Evolutionary conservation across 1,140 invertebrate genomes (phyloP), one percentile per base, ranked within the genome.

Genomic region (Ganaspis sp.): DNA sequence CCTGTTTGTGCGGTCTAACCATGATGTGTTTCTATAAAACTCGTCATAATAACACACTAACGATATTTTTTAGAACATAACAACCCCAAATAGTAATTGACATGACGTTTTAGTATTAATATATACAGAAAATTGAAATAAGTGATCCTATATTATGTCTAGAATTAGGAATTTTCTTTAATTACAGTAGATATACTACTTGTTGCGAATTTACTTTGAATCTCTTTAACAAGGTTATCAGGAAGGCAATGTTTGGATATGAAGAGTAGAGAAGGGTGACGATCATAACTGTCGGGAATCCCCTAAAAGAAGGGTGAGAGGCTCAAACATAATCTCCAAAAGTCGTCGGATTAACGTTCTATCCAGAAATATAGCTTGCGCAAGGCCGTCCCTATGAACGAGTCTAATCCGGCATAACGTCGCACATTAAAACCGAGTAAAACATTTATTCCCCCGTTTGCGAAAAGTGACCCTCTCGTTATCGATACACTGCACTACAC

Each of bases 321-420:
- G 70, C 76, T 64, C 72, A 21, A 19, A 40, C 82, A 81, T 83
- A 83, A 81, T 83, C 84, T 80, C 70, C 69, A 73, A 80, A 81
- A 85, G 79, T 83, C 80, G 76, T 74, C 76, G 83, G 81, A 85
- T 85, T 85, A 85, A 75, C 81, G 77, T 80, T 75, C 69, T 74
- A 78, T 79, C 49, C 75, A 75, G 74, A 79, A 79, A 79, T 79
- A 79, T 82, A 79, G 77, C 75, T 73, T 34, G 77, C 74, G 75
- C 34, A 74, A 70, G 73, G 72, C 53, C 72, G 58, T 69, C 77
- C 72, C 80, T 73, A 74, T 76, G 73, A 81, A 76, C 75, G 77
- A 79, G 75, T 75, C 77, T 80, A 82, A 82, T 82, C 78, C 75
- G 78, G 77, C 77, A 49, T 76, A 79, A 81, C 77, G 77, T 79